Evolutionary conservation across 2,797 vertebrate genomes (phyloP), one percentile per base, ranked within the genome.

Genomic region (Odontamblyopus lacepedii): DNA sequence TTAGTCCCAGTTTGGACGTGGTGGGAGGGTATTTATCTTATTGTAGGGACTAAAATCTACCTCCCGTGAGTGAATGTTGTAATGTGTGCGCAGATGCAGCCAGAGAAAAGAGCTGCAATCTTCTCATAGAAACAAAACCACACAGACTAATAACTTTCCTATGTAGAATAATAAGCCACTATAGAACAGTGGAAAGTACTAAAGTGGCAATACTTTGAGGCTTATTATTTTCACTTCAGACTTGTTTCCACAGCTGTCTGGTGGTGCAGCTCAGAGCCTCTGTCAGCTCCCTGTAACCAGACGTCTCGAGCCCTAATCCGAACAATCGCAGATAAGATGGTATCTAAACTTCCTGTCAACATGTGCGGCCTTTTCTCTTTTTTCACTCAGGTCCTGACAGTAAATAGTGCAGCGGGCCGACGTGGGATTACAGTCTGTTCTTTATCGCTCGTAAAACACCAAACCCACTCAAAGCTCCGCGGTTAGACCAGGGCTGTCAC

Each of bases 391-490:
- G 29, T 29, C 50, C 29, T 71, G 61, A n/a, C 66, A 61, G 82
- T 82, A 86, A 86, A 88, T 67, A 72, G 41, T 69, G 80, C 56
- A 81, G 44, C 35, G 9, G 59, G 78, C 78, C 64, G 63, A 76
- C 73, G 82, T 72, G 72, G 80, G 57, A 75, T 76, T 76, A 77
- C 82, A 82, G 56, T 69, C 57, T 75, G 79, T 78, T 85, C 81
- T 77, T 15, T 38, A 75, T 77, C 74, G 60, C 77, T 76, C 61
- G 78, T 83, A 83, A 83, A 75, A 74, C 23, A 83, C 81, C 79
- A 70, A 64, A 87, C 82, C 83, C 80, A 80, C 73, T 86, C 73
- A 88, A 87, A 89, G 84, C 76, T 76, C 50, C 89, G 88, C 65
- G 88, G 87, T 87, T 74, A 71, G 76, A 67, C 26, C 1, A 59